Base-by-base conservation (phyloP, 2,888 invertebrate species). In the Gonocerus acuteangulatus region DNA sequence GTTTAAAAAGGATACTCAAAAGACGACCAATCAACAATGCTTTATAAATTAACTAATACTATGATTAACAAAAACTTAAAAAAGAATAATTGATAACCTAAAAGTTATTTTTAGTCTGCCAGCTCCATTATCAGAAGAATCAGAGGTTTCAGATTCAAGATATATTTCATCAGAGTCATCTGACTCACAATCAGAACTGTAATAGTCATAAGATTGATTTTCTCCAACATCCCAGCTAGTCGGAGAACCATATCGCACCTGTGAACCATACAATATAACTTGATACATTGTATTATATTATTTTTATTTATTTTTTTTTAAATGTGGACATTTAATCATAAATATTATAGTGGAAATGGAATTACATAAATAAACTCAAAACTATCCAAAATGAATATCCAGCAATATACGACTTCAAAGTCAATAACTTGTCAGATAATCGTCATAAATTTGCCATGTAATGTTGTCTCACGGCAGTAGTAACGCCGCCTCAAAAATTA, bases 201-300 rank as follows among this genome's bases (percentile, higher is more conserved):
- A 79, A 62, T 76, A 78, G 61, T 80, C 78, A n/a, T 75, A 73
- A 56, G 74, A 76, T 1, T 73, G 48, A 44, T 66, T 71, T 45
- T 69, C 67, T 62, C 72, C 69, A 64, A 74, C 67, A n/a, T 65
- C 62, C 76, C 77, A 77, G 68, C 75, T 77, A 13, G 77, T 78
- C 0, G 82, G 81, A 1, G 82, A 81, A 7, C 78, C 78, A 68
- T 81, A 81, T 13, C 80, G 72, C 2, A 80, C 67, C 45, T 67
- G 32, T 7, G 23, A 49, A 15, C 21, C 3, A 49, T 13, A 18
- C n/a, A n/a, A n/a, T n/a, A n/a, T n/a, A n/a, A 15, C 15, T 44
- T 44, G 15, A 7, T 11, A 15, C 13, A 11, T 11, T 44, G 11
- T 44, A 44, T 11, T 7, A 44, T 16, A 44, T 6, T 11, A 11